phyloP scores from a whole-genome alignment of 2,888 invertebrate species.

The Euplagia quadripunctaria region DNA sequence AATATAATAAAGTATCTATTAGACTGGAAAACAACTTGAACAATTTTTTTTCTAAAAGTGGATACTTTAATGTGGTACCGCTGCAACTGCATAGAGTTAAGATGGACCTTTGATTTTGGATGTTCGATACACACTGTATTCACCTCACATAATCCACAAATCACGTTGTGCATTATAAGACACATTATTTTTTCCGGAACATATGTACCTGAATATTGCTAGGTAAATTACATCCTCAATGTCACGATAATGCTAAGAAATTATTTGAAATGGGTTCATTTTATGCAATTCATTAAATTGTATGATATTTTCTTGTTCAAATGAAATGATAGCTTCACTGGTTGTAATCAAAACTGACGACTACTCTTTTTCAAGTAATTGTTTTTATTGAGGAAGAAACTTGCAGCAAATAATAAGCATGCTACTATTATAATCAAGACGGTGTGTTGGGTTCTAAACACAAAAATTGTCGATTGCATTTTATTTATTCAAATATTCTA shows the following conservation, averaged over 20 bases:
- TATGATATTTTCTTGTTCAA: background rate
- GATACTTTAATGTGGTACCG: background rate
- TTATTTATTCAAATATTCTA: too few relatives aligned
- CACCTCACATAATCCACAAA: conserved; percentile 40
- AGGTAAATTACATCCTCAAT: conserved; percentile 4
- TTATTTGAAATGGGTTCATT: background rate
- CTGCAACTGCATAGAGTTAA: background rate
- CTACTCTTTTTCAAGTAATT: background rate
- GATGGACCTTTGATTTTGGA: conserved; percentile 17
- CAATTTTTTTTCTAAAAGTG: background rate
- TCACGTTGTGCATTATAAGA: conserved; percentile 18
- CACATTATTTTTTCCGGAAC: background rate
- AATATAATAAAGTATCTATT: too few relatives aligned
- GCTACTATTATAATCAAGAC: too few relatives aligned
- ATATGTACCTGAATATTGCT: background rate
- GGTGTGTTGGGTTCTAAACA: too few relatives aligned
- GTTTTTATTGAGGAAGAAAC: background rate
- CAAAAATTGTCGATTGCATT: too few relatives aligned
- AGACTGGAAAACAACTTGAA: too few relatives aligned
- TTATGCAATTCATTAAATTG: background rate
- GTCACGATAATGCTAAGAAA: background rate
- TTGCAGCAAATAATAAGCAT: background rate
- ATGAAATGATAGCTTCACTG: background rate
- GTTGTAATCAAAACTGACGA: background rate
- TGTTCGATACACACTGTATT: conserved; percentile 14